Evolutionary conservation across 2,113 vertebrate genomes (phyloP), one percentile per base, ranked within the genome.

Genomic region (Pantherophis guttatus): DNA sequence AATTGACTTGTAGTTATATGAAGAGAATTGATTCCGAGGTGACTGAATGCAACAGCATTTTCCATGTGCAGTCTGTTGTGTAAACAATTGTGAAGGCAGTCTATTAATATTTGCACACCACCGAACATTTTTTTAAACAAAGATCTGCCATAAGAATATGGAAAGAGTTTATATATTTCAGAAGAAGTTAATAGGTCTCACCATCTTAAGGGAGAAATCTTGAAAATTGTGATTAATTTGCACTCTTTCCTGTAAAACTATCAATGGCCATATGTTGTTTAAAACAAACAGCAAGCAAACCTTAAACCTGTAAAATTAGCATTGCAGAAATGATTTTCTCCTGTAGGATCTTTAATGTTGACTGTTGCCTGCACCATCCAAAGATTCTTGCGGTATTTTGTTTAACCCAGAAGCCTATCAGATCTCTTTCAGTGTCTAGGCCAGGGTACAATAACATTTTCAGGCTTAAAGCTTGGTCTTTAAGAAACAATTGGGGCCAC

Each of bases 21-120:
- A 91, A 95, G 89, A 54, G 57, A 86, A 93, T 93, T 44, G 92
- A 87, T 87, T 90, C 92, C 62, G 75, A 55, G 33, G 65, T 93
- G 55, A 54, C 24, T 90, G 89, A 57, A 90, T 21, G 48, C 57
- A 65, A 57, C 92, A 44, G 55, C 89, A 29, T 65, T 90, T 93
- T 65, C 92, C 23, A 29, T 8, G 75, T 21, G 33, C 75, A 62
- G 29, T 23, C 26, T 86, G 55, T 11, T 89, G 54, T 90, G 55
- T 93, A 86, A 93, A 93, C 92, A 86, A 52, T 86, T 59, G 50
- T 59, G 92, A 90, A 93, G 89, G 88, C 88, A 44, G 88, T 62
- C 48, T 12, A 33, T 93, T 48, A 90, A 48, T 12, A 24, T 90
- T 85, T 81, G 54, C 87, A 58, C 17, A 24, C 12, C 2, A n/a